Percentiles rank a stretch among this genome's conserved stretches.
phyloP scores from a whole-genome alignment of 2,113 vertebrate species.

The Ginglymostoma cirratum region DNA sequence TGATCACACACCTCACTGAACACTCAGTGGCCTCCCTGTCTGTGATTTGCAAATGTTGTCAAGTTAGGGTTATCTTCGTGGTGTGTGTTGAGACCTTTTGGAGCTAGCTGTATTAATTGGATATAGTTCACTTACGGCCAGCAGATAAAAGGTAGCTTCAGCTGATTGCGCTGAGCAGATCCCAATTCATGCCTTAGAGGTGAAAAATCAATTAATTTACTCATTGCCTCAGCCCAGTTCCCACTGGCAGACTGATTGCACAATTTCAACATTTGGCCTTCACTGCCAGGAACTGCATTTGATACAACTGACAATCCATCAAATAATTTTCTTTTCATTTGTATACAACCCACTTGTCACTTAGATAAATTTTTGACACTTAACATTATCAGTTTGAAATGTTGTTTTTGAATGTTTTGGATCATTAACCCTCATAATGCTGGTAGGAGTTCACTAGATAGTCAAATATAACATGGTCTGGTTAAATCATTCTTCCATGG shows the following conservation, averaged over 20 bases:
- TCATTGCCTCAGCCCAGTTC: neutral
- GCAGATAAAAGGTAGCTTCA: neutral
- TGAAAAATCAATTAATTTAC: neutral
- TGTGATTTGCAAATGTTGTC: neutral
- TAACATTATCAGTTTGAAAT: neutral
- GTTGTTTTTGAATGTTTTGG: neutral
- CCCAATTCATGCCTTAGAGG: neutral
- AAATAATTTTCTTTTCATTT: neutral
- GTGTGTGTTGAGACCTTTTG: neutral
- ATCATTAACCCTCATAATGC: neutral
- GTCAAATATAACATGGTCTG: neutral
- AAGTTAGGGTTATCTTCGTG: neutral
- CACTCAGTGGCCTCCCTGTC: neutral
- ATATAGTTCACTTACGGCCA: neutral
- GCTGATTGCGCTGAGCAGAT: neutral
- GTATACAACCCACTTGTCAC: neutral
- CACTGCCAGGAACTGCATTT: neutral
- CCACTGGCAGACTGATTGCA: neutral
- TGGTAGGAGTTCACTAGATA: neutral
- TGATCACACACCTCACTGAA: neutral
- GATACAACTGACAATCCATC: neutral
- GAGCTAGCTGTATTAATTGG: neutral
- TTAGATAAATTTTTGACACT: neutral
- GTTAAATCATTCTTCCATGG: neutral
- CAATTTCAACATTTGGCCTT: neutral